Conservation (phyloP, 2,888 invertebrate genomes). For the Phyllotreta cruciferae region DNA sequence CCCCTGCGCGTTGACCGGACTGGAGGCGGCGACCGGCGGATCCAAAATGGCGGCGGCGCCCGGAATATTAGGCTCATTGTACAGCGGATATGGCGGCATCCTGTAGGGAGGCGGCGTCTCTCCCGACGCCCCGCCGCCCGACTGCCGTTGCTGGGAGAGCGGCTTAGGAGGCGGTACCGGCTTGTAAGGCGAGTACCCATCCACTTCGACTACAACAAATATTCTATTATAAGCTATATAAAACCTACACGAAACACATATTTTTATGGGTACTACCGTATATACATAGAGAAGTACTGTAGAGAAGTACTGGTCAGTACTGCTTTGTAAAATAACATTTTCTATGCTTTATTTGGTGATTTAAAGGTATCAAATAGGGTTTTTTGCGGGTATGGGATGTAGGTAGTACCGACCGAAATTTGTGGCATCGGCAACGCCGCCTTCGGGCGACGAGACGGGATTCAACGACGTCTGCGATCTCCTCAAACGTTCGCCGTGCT, state of each 20-base stretch:
- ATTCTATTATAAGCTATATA: slow-evolving; percentile 25
- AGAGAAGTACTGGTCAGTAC: too few species aligned
- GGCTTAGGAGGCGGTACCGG: slow-evolving; percentile 68
- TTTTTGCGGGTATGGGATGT: too few species aligned
- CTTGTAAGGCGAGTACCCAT: slow-evolving; percentile 67
- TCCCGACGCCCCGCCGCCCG: slow-evolving; percentile 37
- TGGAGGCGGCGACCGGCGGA: slow-evolving; percentile 57
- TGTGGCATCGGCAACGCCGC: slow-evolving; percentile 36
- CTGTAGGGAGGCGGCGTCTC: slow-evolving; percentile 67
- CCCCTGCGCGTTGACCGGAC: slow-evolving; percentile 59
- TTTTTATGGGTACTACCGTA: too few species aligned
- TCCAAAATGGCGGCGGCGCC: slow-evolving; percentile 63
- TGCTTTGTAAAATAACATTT: too few species aligned
- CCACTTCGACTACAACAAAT: slow-evolving; percentile 63
- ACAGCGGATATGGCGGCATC: slow-evolving; percentile 72
- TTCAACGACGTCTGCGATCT: slow-evolving; percentile 55
- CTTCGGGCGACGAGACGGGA: slow-evolving; percentile 46
- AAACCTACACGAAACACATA: neutral
- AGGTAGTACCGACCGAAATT: slow-evolving; percentile 15
- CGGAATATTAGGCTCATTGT: slow-evolving; percentile 65
- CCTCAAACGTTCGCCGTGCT: slow-evolving; percentile 68
- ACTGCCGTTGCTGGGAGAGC: slow-evolving; percentile 57
- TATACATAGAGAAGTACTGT: too few species aligned
- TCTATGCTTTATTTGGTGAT: too few species aligned
- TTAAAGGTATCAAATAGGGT: too few species aligned